Conservation (phyloP, 1,140 invertebrate genomes). For the Pseudomyrmex dendroicus region DNA sequence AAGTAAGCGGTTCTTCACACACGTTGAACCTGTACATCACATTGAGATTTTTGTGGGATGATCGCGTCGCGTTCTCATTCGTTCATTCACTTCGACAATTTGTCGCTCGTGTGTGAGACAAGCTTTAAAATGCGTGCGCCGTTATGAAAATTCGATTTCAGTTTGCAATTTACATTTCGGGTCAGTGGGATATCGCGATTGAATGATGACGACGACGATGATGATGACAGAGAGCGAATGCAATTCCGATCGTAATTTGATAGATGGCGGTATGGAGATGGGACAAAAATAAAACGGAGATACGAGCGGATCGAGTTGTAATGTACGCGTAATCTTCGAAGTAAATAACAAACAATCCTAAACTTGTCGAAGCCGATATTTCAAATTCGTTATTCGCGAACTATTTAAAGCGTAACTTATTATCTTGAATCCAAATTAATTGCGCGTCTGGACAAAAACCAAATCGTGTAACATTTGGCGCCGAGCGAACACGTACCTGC, state of each 20-base stretch:
- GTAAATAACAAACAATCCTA: background rate
- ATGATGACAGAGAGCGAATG: constrained; percentile 29
- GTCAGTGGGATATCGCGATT: background rate
- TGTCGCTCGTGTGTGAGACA: background rate
- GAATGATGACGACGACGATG: background rate
- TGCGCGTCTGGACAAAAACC: constrained; percentile 9
- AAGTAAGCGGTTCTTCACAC: background rate
- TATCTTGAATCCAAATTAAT: background rate
- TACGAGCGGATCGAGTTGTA: background rate
- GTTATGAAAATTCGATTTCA: constrained; percentile 39
- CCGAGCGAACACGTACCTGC: constrained; percentile 27
- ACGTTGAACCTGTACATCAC: background rate
- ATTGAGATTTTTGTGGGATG: too few species aligned
- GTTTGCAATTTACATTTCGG: constrained; percentile 44
- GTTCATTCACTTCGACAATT: background rate
- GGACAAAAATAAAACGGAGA: background rate
- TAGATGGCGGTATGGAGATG: too few species aligned
- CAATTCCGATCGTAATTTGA: constrained; percentile 26
- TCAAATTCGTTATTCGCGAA: background rate
- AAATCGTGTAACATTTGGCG: constrained; percentile 41
- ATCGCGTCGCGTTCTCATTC: too few species aligned
- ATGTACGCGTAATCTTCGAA: background rate
- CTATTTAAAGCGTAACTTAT: background rate
- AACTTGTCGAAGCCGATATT: background rate
- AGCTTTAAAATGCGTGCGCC: background rate